Base-by-base conservation (phyloP, 2,888 invertebrate species). In the Tubiluchus corallicola region DNA sequence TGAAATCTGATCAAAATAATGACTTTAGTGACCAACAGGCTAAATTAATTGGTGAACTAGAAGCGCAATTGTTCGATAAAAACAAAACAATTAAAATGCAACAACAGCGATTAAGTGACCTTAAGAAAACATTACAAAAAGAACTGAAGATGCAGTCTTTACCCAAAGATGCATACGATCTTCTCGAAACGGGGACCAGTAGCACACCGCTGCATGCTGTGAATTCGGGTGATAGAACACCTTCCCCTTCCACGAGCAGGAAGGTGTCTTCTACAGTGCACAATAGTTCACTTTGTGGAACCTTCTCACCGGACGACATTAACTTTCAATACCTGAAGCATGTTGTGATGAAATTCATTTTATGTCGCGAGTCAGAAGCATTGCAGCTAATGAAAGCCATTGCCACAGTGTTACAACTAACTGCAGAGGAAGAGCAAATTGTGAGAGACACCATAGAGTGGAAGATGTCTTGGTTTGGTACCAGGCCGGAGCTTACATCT, bases 311-410 rank as follows among this genome's bases (percentile, higher is more conserved):
- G 42, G 58, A 59, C 38, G 79, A 81, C 56, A 75, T 82, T 41
- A 82, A 80, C 66, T 79, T 81, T 58, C 75, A 76, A 61, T 90
- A 90, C 63, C 70, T 90, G 46, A 88, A 87, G 60, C 87, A 90
- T 67, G 90, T 90, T 50, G 76, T 90, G 49, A 77, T 90, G 2
- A 84, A 87, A 60, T 90, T 90, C 66, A 72, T 90, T 56, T 88
- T 88, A 0, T 79, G 82, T 60, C 72, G 82, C 49, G 88, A 88
- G 65, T 68, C n/a, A 29, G 77, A 88, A 71, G 87, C 88, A 37
- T 73, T 84, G 17, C 88, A 90, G 64, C 68, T 90, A 56, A 84
- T 85, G 13, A 75, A 82, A 57, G 88, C 88, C 1, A 79, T 90
- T 2, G 75, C 85, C 0, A 80, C 81, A 0, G 66, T 90, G 44